Evolutionary conservation across 2,888 invertebrate species (phyloP), one percentile per base, ranked within the genome.

Genomic region (Rhaphigaster nebulosa): DNA sequence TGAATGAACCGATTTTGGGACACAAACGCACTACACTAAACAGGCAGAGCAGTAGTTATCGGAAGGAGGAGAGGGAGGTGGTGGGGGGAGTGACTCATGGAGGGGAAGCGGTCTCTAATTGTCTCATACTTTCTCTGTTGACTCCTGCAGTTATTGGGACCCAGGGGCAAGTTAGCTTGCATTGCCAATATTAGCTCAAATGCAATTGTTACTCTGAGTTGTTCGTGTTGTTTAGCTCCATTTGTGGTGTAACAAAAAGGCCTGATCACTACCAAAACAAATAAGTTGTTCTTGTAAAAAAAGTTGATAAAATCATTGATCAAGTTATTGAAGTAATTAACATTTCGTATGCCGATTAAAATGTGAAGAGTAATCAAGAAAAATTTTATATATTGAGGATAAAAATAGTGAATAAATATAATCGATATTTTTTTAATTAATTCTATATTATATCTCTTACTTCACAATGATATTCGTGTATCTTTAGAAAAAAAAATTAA

Each of bases 21-120:
- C 84, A 84, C 84, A 84, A 84, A 84, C 26, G 84, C 84, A 84
- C 84, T 84, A n/a, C 13, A 84, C 84, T 84, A 88, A 38, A 38
- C 18, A 60, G 60, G 23, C 54, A 60, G 88, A 65, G 54, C 54
- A 56, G 60, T 56, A 88, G 88, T 60, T 56, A 88, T 56, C 41
- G 88, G 38, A 60, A 60, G 88, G 60, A 65, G 88, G 56, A 41
- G 88, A 65, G 65, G 20, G 26, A 2, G 12, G 88, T 60, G 41
- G 41, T 54, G 41, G 88, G 41, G 88, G 41, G 3, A 65, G 88
- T 60, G 88, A 88, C 56, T 60, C 56, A 60, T n/a, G 60, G 88
- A 88, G 88, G 60, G 56, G 41, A 41, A 60, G 88, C 23, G 88
- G 45, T n/a, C 23, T 26, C 84, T 84, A 84, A 84, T 84, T 84